Conservation (phyloP, 2,113 vertebrate genomes). For the Piprites chloris region DNA sequence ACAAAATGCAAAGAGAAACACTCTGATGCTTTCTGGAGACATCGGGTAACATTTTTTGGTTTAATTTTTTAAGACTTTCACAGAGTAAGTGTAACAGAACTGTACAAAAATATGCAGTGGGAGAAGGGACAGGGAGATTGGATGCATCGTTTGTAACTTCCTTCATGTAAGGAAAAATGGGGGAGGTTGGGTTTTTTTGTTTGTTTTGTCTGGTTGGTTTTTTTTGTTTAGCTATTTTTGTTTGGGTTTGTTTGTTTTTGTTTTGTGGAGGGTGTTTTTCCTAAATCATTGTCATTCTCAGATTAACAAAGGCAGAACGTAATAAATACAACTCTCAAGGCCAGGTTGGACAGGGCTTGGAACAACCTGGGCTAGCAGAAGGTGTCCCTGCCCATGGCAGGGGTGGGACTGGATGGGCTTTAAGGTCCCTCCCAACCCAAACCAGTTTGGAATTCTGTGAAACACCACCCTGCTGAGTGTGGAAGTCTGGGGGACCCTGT, state of each 20-base stretch:
- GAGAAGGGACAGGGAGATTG: not conserved
- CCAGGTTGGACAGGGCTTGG: not conserved
- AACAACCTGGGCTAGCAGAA: accelerated
- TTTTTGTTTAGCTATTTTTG: not conserved
- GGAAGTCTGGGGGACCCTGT: not conserved
- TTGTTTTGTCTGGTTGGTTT: no score
- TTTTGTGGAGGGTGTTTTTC: not conserved
- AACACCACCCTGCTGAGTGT: accelerated
- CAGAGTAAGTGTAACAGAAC: not conserved
- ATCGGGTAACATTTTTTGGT: accelerated
- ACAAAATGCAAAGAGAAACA: not conserved
- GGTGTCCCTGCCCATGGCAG: not conserved
- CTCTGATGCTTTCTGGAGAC: not conserved
- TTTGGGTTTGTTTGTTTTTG: not conserved
- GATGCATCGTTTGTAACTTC: accelerated
- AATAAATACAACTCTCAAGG: not conserved
- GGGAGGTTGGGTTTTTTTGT: not conserved
- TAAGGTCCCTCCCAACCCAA: not conserved
- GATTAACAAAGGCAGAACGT: not conserved
- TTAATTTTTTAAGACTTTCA: not conserved
- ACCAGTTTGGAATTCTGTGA: not conserved
- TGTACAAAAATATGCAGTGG: not conserved
- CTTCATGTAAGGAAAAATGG: not conserved
- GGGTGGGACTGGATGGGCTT: not conserved
- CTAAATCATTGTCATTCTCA: not conserved